Evolutionary conservation across 2,888 invertebrate genomes (phyloP).

Genomic region (Cerceris ruficornis): DNA sequence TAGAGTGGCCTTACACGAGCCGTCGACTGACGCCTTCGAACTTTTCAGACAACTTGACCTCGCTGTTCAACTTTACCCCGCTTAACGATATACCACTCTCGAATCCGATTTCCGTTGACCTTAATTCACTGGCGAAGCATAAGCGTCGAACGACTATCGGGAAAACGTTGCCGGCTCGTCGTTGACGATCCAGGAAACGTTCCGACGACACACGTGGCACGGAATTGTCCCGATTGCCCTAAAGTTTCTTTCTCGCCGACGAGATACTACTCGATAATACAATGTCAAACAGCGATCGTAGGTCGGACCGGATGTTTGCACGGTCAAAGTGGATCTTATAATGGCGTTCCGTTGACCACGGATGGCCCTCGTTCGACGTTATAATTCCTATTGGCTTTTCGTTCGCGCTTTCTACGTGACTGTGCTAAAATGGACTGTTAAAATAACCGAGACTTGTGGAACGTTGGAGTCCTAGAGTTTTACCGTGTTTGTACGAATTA

Average conservation of each 20-base stretch:
- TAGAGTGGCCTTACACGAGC: background rate
- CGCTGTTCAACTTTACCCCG: constrained; percentile 40
- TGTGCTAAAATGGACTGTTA: too few relatives aligned
- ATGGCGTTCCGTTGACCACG: too few relatives aligned
- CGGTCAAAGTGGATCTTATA: too few relatives aligned
- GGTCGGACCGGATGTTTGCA: too few relatives aligned
- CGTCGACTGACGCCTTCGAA: constrained; percentile 7
- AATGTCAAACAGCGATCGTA: too few relatives aligned
- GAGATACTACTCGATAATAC: too few relatives aligned
- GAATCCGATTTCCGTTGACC: constrained; percentile 57
- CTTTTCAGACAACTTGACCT: constrained; percentile 42
- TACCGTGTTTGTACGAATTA: too few relatives aligned
- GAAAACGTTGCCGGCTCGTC: constrained; percentile 1
- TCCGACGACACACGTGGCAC: background rate
- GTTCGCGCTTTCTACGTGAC: too few relatives aligned
- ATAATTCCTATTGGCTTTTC: too few relatives aligned
- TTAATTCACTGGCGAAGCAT: constrained; percentile 38
- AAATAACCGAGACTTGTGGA: too few relatives aligned
- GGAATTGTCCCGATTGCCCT: background rate
- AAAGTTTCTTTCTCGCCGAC: background rate
- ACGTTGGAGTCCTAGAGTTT: too few relatives aligned
- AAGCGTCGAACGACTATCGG: constrained; percentile 17
- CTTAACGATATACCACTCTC: constrained; percentile 34
- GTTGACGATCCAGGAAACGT: background rate
- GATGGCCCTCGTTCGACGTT: too few relatives aligned